Conservation (phyloP, 2,113 vertebrate genomes). For the Cheilinus undulatus region DNA sequence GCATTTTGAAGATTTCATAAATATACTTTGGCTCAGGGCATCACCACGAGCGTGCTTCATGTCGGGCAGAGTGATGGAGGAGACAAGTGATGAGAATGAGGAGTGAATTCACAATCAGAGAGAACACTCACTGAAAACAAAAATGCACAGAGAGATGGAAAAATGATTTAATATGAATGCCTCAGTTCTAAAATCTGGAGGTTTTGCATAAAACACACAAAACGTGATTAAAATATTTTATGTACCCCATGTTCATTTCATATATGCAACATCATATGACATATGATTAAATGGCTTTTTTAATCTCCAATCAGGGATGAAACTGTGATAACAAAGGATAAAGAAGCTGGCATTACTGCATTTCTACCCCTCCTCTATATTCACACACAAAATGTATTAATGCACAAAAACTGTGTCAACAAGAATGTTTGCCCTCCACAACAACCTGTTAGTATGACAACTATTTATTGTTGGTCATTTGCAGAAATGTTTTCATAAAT, state of each 20-base stretch:
- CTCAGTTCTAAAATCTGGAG: not conserved
- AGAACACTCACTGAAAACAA: constrained; percentile 3
- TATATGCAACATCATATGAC: not conserved
- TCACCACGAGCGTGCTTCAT: constrained; percentile 27
- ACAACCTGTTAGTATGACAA: too few relatives aligned
- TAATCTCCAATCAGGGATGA: too few relatives aligned
- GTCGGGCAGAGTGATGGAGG: constrained; percentile 16
- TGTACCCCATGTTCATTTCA: too few relatives aligned
- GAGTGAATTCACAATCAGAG: constrained; percentile 30
- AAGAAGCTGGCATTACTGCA: too few relatives aligned
- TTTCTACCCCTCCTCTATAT: too few relatives aligned
- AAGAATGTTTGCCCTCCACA: too few relatives aligned
- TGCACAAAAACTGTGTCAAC: too few relatives aligned
- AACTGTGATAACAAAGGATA: too few relatives aligned
- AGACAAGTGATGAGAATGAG: constrained; percentile 33
- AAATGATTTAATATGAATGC: not conserved
- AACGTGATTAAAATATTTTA: too few relatives aligned
- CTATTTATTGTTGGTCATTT: too few relatives aligned
- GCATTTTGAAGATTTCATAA: constrained; percentile 33
- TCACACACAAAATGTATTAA: too few relatives aligned
- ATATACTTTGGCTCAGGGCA: constrained; percentile 44
- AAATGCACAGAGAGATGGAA: not conserved
- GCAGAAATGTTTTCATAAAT: too few relatives aligned
- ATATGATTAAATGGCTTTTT: not conserved
- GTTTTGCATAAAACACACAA: not conserved